Conservation (phyloP, 2,113 vertebrate species). For the Blennius ocellaris region DNA sequence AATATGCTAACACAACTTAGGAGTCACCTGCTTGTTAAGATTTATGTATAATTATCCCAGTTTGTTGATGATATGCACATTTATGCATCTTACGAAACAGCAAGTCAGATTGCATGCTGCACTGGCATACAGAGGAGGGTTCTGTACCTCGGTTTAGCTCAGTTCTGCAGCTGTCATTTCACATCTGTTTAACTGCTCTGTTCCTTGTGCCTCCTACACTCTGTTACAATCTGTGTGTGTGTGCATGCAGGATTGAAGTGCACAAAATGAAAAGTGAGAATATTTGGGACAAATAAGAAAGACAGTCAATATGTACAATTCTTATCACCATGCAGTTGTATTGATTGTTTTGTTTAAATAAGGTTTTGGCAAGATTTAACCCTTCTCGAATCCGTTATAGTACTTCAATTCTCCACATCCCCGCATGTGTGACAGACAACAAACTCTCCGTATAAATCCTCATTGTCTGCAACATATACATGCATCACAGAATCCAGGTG, state of each 20-base stretch:
- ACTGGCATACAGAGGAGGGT: not conserved
- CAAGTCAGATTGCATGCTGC: slow-evolving; percentile 10
- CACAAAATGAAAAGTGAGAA: not conserved
- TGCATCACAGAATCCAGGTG: slow-evolving; percentile 58
- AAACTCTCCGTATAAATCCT: slow-evolving; percentile 12
- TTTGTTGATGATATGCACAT: slow-evolving; percentile 18
- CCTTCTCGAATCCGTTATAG: not conserved
- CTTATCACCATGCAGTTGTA: not conserved
- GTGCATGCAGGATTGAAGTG: not conserved
- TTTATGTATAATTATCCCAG: not conserved
- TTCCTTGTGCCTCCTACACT: slow-evolving; percentile 9
- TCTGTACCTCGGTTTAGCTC: slow-evolving; percentile 32
- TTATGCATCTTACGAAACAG: slow-evolving; percentile 16
- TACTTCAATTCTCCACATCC: not conserved
- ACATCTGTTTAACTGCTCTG: slow-evolving; percentile 18
- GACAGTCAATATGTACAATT: not conserved
- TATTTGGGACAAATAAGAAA: not conserved
- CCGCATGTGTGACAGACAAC: slow-evolving; percentile 12
- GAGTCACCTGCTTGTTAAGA: no score
- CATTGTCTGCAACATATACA: slow-evolving; percentile 46
- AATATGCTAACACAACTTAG: no score
- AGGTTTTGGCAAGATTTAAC: no score
- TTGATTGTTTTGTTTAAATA: not conserved
- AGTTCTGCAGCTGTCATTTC: slow-evolving; percentile 32
- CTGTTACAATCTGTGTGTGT: not conserved